Percentiles rank a stretch among this genome's conserved stretches.
Conservation (phyloP, 2,113 vertebrate species). For the Excalfactoria chinensis region DNA sequence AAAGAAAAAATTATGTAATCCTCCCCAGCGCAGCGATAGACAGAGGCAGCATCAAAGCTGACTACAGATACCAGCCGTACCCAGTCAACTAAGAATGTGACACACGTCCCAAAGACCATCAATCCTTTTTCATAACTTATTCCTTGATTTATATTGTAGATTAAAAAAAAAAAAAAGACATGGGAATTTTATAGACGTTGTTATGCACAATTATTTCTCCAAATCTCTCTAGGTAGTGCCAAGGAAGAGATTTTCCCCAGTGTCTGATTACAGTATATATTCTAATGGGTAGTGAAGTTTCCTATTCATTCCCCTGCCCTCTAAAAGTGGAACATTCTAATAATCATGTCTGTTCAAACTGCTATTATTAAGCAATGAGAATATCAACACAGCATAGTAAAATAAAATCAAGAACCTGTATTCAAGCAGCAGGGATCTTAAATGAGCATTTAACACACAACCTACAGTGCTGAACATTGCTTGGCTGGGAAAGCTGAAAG, state of each 20-base stretch:
- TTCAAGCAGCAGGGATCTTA: background rate
- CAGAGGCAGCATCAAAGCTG: background rate
- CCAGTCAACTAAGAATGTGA: background rate
- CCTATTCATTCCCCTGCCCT: background rate
- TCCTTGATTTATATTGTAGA: background rate
- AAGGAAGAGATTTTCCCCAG: background rate
- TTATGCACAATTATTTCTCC: background rate
- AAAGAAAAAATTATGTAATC: background rate
- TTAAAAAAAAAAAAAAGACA: background rate
- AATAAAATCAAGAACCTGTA: background rate
- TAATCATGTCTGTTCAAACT: background rate
- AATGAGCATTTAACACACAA: background rate
- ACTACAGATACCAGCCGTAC: no score
- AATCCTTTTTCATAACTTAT: background rate
- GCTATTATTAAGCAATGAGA: background rate
- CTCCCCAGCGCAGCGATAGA: background rate
- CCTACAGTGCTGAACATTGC: background rate
- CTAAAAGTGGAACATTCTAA: background rate
- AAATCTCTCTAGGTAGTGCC: background rate
- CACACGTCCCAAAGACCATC: accelerated
- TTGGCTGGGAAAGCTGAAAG: background rate
- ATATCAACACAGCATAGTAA: background rate
- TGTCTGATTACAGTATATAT: background rate
- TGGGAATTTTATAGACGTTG: background rate
- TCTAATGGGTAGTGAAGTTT: background rate